Evolutionary conservation across 1,140 invertebrate genomes (phyloP), one percentile per base, ranked within the genome.

Genomic region (Thrips palmi): DNA sequence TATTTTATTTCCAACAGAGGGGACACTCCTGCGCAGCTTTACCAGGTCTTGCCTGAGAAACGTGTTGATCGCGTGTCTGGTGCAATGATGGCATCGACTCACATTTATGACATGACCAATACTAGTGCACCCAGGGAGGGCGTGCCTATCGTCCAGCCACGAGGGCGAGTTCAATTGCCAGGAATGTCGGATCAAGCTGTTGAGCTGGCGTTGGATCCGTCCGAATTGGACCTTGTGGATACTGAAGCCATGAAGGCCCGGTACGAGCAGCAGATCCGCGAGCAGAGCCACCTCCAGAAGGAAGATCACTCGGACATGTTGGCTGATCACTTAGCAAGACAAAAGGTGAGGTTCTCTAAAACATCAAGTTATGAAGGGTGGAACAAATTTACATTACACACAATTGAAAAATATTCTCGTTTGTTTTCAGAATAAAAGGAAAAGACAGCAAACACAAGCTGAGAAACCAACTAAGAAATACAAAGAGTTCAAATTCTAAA

Each of bases 241-340:
- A 85, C 84, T 28, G 85, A 89, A 46, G 87, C 89, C 2, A 91
- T 98, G 80, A 87, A 91, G 35, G 86, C 87, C 24, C 66, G 92
- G 23, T 97, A 97, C 57, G 94, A 98, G 55, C 86, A 96, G 47
- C 89, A 93, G 40, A 75, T 96, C 60, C 67, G 86, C 30, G 89
- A 94, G 52, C 78, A 88, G 50, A 77, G 79, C 46, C 71, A 82
- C 53, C 59, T 86, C 22, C 76, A 80, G 43, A 80, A 87, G 44
- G 94, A 97, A 63, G 94, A 97, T 67, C 68, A 97, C 10, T 93
- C 87, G 15, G 93, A 98, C 54, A 96, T 98, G 91, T 70, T 97
- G 42, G 91, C 91, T 17, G 92, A 97, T 60, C 92, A 97, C 60
- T 87, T 92, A 15, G 87, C 89, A 17, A 74, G 89, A 47, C 87